phyloP scores from a whole-genome alignment of 2,888 invertebrate species.

The Platypus cylindrus region DNA sequence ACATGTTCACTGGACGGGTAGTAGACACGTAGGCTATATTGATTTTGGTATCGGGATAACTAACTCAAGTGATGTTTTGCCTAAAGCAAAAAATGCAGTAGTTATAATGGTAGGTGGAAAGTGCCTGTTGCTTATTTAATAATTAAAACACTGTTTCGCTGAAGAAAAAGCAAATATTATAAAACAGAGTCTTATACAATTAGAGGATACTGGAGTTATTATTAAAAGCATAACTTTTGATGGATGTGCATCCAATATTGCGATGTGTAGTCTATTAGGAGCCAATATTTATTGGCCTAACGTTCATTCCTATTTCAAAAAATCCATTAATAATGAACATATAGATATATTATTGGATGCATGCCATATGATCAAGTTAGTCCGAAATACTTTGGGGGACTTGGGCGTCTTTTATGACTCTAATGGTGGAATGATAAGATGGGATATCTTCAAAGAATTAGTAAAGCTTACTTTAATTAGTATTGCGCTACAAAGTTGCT shows the following conservation, averaged over 20 bases:
- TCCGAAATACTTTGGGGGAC: too few relatives aligned
- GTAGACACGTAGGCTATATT: constrained; percentile 13
- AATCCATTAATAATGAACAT: constrained; percentile 4
- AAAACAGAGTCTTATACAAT: background rate
- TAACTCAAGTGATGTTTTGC: constrained; percentile 15
- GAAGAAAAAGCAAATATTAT: background rate
- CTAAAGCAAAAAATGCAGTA: constrained; percentile 18
- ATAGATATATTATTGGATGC: constrained; percentile 10
- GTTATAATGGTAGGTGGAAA: background rate
- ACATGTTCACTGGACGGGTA: constrained; percentile 14
- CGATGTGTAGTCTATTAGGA: too few relatives aligned
- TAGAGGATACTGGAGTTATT: background rate
- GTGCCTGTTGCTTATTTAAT: background rate
- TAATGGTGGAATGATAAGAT: too few relatives aligned
- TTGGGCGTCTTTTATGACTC: too few relatives aligned
- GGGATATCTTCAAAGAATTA: too few relatives aligned
- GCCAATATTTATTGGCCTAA: too few relatives aligned
- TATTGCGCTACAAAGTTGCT: too few relatives aligned
- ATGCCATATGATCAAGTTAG: constrained; percentile 12
- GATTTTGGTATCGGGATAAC: constrained; percentile 15
- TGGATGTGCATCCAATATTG: constrained; percentile 12
- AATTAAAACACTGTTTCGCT: background rate
- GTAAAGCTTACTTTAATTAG: too few relatives aligned
- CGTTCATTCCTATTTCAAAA: constrained; percentile 7
- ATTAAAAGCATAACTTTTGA: constrained; percentile 7